Evolutionary conservation across 2,888 invertebrate genomes (phyloP).

Genomic region (Hyposoter dolosus): DNA sequence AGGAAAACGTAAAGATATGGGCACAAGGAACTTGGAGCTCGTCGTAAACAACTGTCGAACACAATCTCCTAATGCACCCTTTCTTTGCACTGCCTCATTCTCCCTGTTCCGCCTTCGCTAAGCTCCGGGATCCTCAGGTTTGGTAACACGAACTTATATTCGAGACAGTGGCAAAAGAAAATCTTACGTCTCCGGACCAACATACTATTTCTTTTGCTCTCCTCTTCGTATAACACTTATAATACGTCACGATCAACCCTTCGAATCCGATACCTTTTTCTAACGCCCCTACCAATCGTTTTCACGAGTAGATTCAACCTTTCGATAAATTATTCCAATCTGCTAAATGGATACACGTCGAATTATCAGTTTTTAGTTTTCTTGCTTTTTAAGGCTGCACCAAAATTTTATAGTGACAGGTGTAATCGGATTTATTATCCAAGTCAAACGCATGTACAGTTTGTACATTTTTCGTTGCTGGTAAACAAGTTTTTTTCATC

Average conservation of each 20-base stretch:
- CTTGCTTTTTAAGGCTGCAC: neutral
- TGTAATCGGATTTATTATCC: neutral
- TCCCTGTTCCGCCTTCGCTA: slow-evolving; percentile 23
- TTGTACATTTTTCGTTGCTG: neutral
- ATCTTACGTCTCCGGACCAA: slow-evolving; percentile 52
- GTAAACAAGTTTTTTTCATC: neutral
- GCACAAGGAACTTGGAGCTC: slow-evolving; percentile 76
- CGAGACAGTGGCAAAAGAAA: slow-evolving; percentile 71
- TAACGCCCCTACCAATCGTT: slow-evolving; percentile 36
- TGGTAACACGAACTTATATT: slow-evolving; percentile 81
- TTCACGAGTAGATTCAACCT: slow-evolving; percentile 20
- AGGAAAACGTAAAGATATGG: slow-evolving; percentile 62
- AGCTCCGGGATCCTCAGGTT: slow-evolving; percentile 67
- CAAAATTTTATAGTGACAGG: slow-evolving; percentile 8
- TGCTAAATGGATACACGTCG: slow-evolving; percentile 53
- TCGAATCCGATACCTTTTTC: slow-evolving; percentile 51
- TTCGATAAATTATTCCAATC: slow-evolving; percentile 54
- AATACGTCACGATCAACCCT: slow-evolving; percentile 50
- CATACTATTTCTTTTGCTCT: slow-evolving; percentile 37
- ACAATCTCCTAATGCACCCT: slow-evolving; percentile 84
- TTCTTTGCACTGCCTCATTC: slow-evolving; percentile 76
- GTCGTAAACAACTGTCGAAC: slow-evolving; percentile 84
- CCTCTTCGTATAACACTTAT: slow-evolving; percentile 37
- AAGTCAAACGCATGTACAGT: neutral
- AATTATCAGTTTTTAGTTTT: slow-evolving; percentile 43